Evolutionary conservation across 1,140 invertebrate species (phyloP), one percentile per base, ranked within the genome.

Genomic region (Lasioglossum baleicum): DNA sequence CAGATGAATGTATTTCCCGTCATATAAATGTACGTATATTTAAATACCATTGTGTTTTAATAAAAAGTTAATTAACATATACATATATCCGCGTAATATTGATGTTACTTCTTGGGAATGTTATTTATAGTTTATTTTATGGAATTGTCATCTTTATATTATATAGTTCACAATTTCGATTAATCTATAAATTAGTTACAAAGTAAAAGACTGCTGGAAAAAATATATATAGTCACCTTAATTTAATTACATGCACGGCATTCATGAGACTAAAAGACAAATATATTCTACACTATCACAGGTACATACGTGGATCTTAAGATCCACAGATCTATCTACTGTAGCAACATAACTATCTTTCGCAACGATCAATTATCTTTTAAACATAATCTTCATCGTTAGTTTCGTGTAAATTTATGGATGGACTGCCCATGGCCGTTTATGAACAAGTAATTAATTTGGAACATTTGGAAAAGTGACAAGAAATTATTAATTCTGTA

Each of bases 261-360:
- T 80, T 67, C 17, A 15, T 42, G 31, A 61, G 64, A 51, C 72
- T 75, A 74, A 80, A 71, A 44, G 85, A 79, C 73, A 74, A 64
- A 83, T 85, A 83, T 85, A 82, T 82, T 80, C 84, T 83, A 84
- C 56, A 84, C 82, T 84, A 87, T 87, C 82, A 84, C 86, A 87
- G 86, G 79, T 86, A 84, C 82, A 82, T 78, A 81, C 72, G 75
- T 81, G 79, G 79, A 83, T 81, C 40, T 66, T 70, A 81, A 75
- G 35, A 67, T 73, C 70, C 76, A 73, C 51, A 65, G 44, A 69
- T 81, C 22, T 44, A 73, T 74, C 20, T 82, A 82, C 79, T 73
- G 8, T 74, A 80, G 58, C 48, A 83, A 81, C n/a, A 83, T 70
- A 79, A 73, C 51, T 2, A 26, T 53, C 53, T 61, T 44, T 61